A percentile compares a stretch with the other conserved stretches of the same genome.
Evolutionary conservation across 2,888 invertebrate genomes (phyloP).

Genomic region (Boloria selene): DNA sequence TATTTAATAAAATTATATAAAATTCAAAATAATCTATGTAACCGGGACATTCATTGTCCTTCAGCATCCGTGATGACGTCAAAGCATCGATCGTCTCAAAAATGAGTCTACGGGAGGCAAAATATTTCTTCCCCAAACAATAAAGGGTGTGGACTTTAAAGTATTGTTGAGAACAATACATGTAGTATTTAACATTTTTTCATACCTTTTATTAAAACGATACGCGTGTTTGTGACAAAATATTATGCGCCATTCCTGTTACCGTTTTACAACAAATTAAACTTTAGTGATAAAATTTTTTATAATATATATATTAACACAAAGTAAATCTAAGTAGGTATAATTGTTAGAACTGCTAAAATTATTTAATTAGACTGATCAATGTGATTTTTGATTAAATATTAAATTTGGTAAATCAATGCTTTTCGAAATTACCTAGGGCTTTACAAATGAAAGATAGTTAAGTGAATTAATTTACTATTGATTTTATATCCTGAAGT

Average conservation of each 20-base stretch:
- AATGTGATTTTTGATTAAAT: too few species aligned
- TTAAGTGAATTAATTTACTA: too few species aligned
- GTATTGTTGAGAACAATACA: constrained; percentile 18
- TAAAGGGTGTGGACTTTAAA: constrained; percentile 39
- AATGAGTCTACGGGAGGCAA: constrained; percentile 45
- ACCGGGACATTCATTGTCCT: constrained; percentile 28
- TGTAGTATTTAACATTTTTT: constrained; percentile 4
- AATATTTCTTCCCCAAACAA: constrained; percentile 38
- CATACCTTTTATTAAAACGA: constrained; percentile 9
- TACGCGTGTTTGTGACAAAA: constrained; percentile 11
- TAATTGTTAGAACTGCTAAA: too few species aligned
- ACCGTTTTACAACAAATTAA: constrained; percentile 7
- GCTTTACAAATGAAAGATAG: too few species aligned
- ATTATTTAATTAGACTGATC: too few species aligned
- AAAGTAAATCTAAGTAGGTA: too few species aligned
- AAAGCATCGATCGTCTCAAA: constrained; percentile 69
- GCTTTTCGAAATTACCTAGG: too few species aligned
- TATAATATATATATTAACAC: neutral
- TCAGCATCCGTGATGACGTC: constrained; percentile 69
- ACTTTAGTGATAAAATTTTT: neutral
- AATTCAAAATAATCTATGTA: constrained; percentile 11
- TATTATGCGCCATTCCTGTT: neutral
- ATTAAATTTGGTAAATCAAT: too few species aligned
- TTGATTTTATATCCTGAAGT: too few species aligned
- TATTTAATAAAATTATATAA: neutral